Evolutionary conservation across 2,113 vertebrate genomes (phyloP).

Genomic region (Candoia aspera): DNA sequence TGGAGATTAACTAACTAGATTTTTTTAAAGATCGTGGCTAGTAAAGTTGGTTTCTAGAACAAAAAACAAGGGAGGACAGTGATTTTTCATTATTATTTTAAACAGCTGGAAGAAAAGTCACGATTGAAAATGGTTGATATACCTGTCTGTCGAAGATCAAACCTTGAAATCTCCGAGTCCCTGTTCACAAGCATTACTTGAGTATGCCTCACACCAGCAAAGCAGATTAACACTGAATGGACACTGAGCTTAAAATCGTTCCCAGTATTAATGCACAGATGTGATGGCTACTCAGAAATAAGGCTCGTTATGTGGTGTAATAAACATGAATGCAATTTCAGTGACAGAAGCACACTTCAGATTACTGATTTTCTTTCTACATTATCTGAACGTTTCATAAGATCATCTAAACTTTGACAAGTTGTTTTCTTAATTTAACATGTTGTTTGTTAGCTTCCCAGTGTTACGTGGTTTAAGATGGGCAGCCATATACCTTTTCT

Average conservation of each 20-base stretch:
- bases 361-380: not conserved
- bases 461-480: no score
- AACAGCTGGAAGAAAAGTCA: not conserved
- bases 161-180: not conserved
- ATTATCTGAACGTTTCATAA: not conserved
- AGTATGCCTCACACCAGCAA: not conserved
- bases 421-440: not conserved
- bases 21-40: not conserved
- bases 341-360: not conserved
- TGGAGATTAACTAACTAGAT: slow-evolving; percentile 4
- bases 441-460: not conserved
- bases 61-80: not conserved
- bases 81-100: not conserved
- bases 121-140: not conserved
- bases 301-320: not conserved
- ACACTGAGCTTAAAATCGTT: not conserved
- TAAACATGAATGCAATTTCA: not conserved
- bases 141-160: not conserved
- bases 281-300: not conserved
- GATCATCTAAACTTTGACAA: not conserved
- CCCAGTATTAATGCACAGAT: not conserved
- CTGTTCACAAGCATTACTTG: not conserved
- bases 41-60: not conserved
- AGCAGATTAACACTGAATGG: not conserved
- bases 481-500: no score